Evolutionary conservation across 2,797 vertebrate genomes (phyloP).

Genomic region (Geotrypetes seraphini): DNA sequence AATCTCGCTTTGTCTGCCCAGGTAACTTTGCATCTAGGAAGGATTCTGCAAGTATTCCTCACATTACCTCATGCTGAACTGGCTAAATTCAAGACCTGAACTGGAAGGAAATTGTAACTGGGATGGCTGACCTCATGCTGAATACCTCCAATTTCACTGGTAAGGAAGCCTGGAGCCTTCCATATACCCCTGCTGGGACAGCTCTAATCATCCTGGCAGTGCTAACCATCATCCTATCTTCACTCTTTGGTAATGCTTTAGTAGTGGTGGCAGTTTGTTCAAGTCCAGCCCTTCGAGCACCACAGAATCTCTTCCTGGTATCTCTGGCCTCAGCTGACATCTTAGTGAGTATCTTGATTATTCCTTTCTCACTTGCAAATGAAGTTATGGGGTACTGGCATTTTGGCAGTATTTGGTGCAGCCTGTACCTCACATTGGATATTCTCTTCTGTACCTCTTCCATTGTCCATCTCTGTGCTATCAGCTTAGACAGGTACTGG

Average conservation of each 20-base stretch:
- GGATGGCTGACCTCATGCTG: conserved; percentile 24
- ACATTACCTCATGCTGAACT: no score
- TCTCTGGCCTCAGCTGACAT: conserved; percentile 82
- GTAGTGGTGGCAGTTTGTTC: conserved; percentile 78
- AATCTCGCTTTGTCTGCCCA: no score
- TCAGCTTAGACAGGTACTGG: conserved; percentile 88
- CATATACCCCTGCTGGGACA: conserved; percentile 40
- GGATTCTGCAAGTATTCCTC: no score
- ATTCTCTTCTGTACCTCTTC: conserved; percentile 84
- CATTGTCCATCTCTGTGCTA: conserved; percentile 84
- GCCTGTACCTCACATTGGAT: conserved; percentile 77
- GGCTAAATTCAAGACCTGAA: no score
- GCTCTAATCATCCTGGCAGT: conserved; percentile 71
- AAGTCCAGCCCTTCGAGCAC: conserved; percentile 73
- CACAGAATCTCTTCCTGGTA: conserved; percentile 83
- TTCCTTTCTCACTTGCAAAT: conserved; percentile 81
- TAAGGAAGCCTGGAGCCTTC: conserved; percentile 27
- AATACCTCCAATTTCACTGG: conserved; percentile 20
- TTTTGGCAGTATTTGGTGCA: conserved; percentile 80
- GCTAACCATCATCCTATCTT: conserved; percentile 59
- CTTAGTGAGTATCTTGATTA: conserved; percentile 77
- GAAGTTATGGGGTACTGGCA: conserved; percentile 89
- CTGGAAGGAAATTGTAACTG: conserved; percentile 9
- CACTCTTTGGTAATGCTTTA: conserved; percentile 70
- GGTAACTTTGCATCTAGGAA: no score